A percentile compares a stretch with the other conserved stretches of the same genome.
phyloP scores from a whole-genome alignment of 2,888 invertebrate species.

The Agrotis segetum region DNA sequence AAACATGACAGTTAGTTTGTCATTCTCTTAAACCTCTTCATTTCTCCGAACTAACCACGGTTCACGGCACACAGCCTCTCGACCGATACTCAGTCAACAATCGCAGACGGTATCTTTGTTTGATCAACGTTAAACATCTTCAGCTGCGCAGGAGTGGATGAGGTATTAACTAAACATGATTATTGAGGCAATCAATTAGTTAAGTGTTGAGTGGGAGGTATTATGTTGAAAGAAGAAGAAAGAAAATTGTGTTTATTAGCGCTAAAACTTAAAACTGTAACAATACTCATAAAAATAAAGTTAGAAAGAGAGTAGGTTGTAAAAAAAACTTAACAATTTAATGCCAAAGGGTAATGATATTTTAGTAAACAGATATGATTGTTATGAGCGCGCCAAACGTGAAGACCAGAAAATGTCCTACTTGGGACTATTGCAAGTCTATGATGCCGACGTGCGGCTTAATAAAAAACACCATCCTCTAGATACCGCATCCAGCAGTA shows the following conservation, averaged over 20 bases:
- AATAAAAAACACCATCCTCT: conserved; percentile 12
- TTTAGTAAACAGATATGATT: too few species aligned
- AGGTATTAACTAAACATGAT: conserved; percentile 50
- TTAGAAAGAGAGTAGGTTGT: too few species aligned
- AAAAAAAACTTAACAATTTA: too few species aligned
- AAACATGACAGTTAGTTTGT: conserved; percentile 62
- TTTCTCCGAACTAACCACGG: conserved; percentile 61
- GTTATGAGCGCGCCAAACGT: too few species aligned
- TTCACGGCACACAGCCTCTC: conserved; percentile 64
- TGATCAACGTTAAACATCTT: conserved; percentile 67
- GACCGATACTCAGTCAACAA: conserved; percentile 69
- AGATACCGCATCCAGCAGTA: conserved; percentile 59
- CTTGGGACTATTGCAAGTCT: too few species aligned
- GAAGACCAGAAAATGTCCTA: too few species aligned
- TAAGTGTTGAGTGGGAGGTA: conserved; percentile 25
- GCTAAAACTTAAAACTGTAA: too few species aligned
- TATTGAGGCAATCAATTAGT: conserved; percentile 55
- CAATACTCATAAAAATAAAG: too few species aligned
- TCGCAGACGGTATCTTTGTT: conserved; percentile 65
- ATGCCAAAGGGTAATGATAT: too few species aligned
- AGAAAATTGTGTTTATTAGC: too few species aligned
- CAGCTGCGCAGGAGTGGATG: conserved; percentile 52
- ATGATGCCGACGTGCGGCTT: too few species aligned
- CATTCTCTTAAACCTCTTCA: conserved; percentile 57
- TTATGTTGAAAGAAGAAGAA: too few species aligned